Percentiles rank a stretch among this genome's conserved stretches.
Conservation (phyloP, 2,797 vertebrate species). For the Onychomys arenicola region DNA sequence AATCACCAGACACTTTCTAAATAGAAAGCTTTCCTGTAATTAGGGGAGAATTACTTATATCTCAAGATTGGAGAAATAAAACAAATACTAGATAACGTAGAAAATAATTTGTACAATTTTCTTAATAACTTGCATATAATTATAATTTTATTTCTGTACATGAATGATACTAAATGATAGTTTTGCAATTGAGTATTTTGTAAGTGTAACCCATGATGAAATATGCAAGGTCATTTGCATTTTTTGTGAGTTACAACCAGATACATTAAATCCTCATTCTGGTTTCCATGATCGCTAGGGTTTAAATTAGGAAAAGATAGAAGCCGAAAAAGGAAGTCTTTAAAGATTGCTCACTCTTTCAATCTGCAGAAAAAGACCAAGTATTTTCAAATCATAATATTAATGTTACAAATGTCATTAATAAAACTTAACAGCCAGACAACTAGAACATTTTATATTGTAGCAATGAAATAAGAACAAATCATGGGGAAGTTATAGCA, state of each 20-base stretch:
- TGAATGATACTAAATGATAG: neutral
- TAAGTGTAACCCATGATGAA: neutral
- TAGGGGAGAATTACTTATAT: slow-evolving; percentile 21
- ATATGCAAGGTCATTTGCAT: slow-evolving; percentile 13
- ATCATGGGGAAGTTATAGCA: slow-evolving; percentile 63
- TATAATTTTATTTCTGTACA: slow-evolving; percentile 37
- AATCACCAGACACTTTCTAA: slow-evolving; percentile 53
- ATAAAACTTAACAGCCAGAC: slow-evolving; percentile 67
- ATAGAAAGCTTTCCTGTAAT: slow-evolving; percentile 35
- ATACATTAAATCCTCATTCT: slow-evolving; percentile 53
- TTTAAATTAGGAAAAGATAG: slow-evolving; percentile 56
- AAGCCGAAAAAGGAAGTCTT: slow-evolving; percentile 33
- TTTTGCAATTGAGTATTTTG: neutral
- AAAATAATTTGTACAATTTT: slow-evolving; percentile 46
- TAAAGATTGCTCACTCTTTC: slow-evolving; percentile 43
- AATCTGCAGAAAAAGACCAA: slow-evolving; percentile 60
- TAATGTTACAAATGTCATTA: slow-evolving; percentile 65
- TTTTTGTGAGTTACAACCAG: slow-evolving; percentile 26
- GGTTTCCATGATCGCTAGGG: neutral
- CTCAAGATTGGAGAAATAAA: slow-evolving; percentile 53
- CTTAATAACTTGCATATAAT: slow-evolving; percentile 41
- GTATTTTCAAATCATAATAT: slow-evolving; percentile 62
- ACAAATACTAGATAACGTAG: slow-evolving; percentile 4
- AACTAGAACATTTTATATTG: slow-evolving; percentile 52
- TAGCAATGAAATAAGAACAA: slow-evolving; percentile 72